Conservation (phyloP, 2,113 vertebrate species). For the Mesocricetus auratus region DNA sequence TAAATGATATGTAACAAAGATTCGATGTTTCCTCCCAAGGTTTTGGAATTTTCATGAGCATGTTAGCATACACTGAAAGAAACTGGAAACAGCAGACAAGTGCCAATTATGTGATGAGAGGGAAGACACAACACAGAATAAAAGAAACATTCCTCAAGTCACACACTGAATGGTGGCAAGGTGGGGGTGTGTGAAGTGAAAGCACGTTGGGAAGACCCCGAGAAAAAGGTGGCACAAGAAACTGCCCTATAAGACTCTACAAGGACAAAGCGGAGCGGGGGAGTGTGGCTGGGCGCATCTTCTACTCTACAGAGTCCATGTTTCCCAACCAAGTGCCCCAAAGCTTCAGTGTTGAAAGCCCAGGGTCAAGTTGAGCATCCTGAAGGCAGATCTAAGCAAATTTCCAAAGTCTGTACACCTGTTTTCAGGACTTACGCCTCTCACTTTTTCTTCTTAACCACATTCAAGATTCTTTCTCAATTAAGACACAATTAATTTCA, state of each 20-base stretch:
- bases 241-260: not conserved
- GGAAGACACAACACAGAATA: not conserved
- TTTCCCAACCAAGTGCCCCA: not conserved
- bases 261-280: not conserved
- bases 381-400: not conserved
- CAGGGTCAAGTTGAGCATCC: not conserved
- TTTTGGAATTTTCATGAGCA: conserved; percentile 61
- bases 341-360: not conserved
- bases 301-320: not conserved
- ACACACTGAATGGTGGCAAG: not conserved
- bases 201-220: not conserved
- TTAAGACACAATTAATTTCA: conserved; percentile 58
- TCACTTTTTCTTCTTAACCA: conserved; percentile 41
- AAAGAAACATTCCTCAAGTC: conserved; percentile 6
- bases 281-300: not conserved
- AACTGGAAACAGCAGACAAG: not conserved
- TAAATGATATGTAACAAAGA: conserved; percentile 38
- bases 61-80: conserved; percentile 19
- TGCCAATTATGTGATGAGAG: not conserved
- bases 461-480: not conserved
- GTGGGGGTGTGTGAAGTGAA: not conserved
- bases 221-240: conserved; percentile 9
- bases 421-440: not conserved
- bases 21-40: not conserved
- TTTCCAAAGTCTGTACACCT: not conserved